Conservation (phyloP, 2,888 invertebrate species). For the Helicoverpa assulta region DNA sequence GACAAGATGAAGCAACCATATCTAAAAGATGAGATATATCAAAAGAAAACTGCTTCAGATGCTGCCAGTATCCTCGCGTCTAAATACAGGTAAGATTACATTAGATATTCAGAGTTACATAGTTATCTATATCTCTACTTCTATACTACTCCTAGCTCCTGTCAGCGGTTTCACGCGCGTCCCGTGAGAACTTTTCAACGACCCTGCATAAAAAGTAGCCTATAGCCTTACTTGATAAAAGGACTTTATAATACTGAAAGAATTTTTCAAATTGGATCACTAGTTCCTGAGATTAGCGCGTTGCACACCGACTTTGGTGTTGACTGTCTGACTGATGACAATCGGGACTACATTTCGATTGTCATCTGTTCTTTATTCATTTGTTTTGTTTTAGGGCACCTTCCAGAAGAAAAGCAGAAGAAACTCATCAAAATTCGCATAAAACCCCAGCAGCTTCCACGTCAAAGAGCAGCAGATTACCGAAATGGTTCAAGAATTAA, state of each 20-base stretch:
- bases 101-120: too few relatives aligned
- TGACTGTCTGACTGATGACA: too few relatives aligned
- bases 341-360: neutral
- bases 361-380: neutral
- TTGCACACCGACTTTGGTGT: too few relatives aligned
- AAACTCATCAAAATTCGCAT: constrained; percentile 61
- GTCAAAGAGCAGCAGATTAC: constrained; percentile 81
- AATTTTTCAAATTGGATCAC: too few relatives aligned
- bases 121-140: too few relatives aligned
- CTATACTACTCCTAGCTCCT: too few relatives aligned
- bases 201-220: too few relatives aligned
- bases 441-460: constrained; percentile 69
- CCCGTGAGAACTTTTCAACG: too few relatives aligned
- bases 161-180: too few relatives aligned
- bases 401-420: constrained; percentile 77
- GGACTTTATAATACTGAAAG: too few relatives aligned
- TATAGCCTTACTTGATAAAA: too few relatives aligned
- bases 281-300: too few relatives aligned
- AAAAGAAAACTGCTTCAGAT: constrained; percentile 91
- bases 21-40: constrained; percentile 91
- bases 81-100: constrained; percentile 90
- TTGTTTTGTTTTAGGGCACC: constrained; percentile 76
- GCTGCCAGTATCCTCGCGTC: constrained; percentile 92
- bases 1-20: constrained; percentile 76
- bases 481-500: constrained; percentile 87